Conservation (phyloP, 2,888 invertebrate species). For the Hyposoter didymator region DNA sequence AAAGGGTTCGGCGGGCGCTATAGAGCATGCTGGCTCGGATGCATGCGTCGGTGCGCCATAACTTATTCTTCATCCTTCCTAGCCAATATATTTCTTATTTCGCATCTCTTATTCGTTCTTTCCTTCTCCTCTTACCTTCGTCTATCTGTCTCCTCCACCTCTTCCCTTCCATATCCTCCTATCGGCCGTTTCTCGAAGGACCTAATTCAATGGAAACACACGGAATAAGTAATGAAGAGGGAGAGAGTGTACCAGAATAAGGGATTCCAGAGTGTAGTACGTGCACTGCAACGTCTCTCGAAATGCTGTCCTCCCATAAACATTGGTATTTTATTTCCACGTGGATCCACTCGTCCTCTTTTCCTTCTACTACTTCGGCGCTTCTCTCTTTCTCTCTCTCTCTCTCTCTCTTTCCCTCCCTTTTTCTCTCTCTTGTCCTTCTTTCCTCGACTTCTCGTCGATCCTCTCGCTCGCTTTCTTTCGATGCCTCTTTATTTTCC, state of each 20-base stretch:
- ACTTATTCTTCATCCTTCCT: constrained; percentile 69
- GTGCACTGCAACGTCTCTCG: constrained; percentile 65
- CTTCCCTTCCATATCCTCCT: constrained; percentile 47
- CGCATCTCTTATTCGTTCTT: constrained; percentile 59
- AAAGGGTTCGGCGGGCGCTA: constrained; percentile 62
- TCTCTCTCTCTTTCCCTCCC: not conserved
- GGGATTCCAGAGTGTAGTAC: constrained; percentile 63
- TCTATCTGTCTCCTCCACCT: constrained; percentile 49
- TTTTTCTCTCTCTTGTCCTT: constrained; percentile 45
- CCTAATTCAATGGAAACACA: constrained; percentile 69
- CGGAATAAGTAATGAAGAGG: constrained; percentile 69
- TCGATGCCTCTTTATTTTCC: constrained; percentile 63
- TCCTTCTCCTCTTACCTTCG: constrained; percentile 51
- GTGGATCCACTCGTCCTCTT: constrained; percentile 70
- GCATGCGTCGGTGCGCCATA: constrained; percentile 67
- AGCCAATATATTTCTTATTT: constrained; percentile 68
- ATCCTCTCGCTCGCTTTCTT: constrained; percentile 4
- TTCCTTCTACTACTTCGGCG: constrained; percentile 45
- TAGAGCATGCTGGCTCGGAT: constrained; percentile 58
- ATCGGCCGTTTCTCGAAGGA: constrained; percentile 66
- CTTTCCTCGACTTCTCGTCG: constrained; percentile 28
- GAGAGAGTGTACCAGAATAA: constrained; percentile 64
- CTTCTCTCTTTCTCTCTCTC: constrained; percentile 11
- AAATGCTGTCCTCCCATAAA: constrained; percentile 75
- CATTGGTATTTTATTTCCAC: constrained; percentile 78